These are phyloP conservation scores for Melanotaenia boesemani DNA, from an alignment of 2,797 vertebrate genomes.

Conservation along the genomic window DNA sequence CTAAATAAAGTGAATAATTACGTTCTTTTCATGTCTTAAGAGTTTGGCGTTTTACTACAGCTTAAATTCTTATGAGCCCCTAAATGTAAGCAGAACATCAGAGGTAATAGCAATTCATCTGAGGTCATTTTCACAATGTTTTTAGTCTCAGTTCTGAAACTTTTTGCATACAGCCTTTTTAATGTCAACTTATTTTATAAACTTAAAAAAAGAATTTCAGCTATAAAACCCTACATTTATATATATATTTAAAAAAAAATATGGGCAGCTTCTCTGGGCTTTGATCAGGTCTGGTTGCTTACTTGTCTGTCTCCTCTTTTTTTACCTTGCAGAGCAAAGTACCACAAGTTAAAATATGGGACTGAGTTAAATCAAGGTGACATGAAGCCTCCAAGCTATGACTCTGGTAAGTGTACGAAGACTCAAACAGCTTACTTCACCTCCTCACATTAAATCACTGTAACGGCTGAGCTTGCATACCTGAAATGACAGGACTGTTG, in stretches of 20 bases:
- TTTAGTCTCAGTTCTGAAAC: background rate
- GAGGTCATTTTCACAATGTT: background rate
- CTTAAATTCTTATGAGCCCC: background rate
- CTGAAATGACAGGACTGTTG: slow-evolving; percentile 48
- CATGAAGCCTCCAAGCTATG: slow-evolving; percentile 97
- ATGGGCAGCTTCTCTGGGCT: slow-evolving; percentile 16
- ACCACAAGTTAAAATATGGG: slow-evolving; percentile 98
- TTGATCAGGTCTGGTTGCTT: slow-evolving; percentile 52
- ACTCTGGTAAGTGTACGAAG: slow-evolving; percentile 90
- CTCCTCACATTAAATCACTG: slow-evolving; percentile 48
- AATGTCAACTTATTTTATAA: too few relatives aligned
- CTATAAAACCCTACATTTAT: too few relatives aligned
- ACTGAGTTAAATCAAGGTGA: slow-evolving; percentile 98
- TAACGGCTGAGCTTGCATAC: slow-evolving; percentile 62
- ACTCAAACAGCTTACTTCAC: slow-evolving; percentile 16
- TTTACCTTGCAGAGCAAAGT: slow-evolving; percentile 90
- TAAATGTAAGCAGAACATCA: too few relatives aligned
- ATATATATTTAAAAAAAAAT: background rate
- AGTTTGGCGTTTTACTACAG: background rate
- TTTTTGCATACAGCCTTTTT: background rate
- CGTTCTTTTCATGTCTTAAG: background rate
- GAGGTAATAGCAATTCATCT: too few relatives aligned
- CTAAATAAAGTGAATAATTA: too few relatives aligned
- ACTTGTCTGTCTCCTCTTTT: slow-evolving; percentile 16
- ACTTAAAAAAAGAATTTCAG: too few relatives aligned